Evolutionary conservation across 2,797 vertebrate species (phyloP).

Genomic region (Pangasius macronema): DNA sequence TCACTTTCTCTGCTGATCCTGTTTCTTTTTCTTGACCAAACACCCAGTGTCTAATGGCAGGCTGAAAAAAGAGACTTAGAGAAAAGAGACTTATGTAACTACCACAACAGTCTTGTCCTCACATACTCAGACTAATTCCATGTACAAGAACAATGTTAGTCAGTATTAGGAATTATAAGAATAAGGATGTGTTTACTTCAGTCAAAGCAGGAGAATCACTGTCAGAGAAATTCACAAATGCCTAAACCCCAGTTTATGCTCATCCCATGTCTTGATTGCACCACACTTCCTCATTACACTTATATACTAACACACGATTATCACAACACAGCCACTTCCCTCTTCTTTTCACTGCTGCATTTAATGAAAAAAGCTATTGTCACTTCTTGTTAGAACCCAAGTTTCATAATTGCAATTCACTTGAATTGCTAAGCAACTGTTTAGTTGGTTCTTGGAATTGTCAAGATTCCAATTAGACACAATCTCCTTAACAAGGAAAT

Average conservation of each 20-base stretch:
- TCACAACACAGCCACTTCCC: constrained; percentile 17
- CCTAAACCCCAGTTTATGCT: neutral
- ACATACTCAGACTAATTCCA: neutral
- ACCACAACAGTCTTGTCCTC: no score
- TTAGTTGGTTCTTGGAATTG: neutral
- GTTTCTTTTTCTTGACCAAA: constrained; percentile 14
- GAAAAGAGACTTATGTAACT: no score
- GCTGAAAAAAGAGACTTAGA: no score
- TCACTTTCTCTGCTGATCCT: constrained; percentile 33
- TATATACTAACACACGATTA: constrained; percentile 24
- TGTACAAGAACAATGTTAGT: neutral
- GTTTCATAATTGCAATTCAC: neutral
- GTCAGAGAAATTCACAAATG: neutral
- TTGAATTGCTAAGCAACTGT: no score
- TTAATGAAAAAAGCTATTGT: neutral
- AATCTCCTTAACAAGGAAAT: neutral
- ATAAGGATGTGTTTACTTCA: neutral
- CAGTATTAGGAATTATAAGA: neutral
- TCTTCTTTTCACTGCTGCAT: constrained; percentile 30
- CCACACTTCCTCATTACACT: constrained; percentile 45
- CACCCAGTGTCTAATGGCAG: no score
- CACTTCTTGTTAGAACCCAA: neutral
- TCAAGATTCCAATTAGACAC: no score
- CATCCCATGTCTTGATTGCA: neutral
- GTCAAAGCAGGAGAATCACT: neutral